Conservation (phyloP, 1,140 invertebrate species). For the Temnothorax curvispinosus region DNA sequence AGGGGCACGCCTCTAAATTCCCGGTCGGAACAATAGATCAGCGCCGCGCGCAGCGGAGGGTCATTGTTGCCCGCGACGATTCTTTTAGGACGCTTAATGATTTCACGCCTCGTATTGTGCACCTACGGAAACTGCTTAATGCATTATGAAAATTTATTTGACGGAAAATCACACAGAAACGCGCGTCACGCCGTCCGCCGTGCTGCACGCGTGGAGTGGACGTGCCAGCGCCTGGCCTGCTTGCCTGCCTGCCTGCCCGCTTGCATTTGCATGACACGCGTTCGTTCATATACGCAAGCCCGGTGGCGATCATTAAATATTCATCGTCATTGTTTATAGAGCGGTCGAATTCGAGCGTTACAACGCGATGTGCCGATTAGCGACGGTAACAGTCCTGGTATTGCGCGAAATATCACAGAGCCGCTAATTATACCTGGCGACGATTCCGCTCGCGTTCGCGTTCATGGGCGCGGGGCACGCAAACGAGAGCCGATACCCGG, state of each 20-base stretch:
- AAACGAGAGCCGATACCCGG: background rate
- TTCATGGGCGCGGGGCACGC: background rate
- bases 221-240: background rate
- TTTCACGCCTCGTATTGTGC: background rate
- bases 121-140: background rate
- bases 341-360: constrained; percentile 1
- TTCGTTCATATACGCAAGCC: too few species aligned
- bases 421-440: background rate
- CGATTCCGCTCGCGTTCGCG: background rate
- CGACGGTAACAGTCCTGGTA: background rate
- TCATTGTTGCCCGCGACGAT: background rate
- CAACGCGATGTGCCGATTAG: constrained; percentile 19
- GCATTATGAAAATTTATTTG: constrained; percentile 33
- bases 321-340: constrained; percentile 52
- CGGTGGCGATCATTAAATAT: constrained; percentile 36
- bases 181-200: constrained; percentile 8
- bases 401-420: background rate
- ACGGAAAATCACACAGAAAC: constrained; percentile 22
- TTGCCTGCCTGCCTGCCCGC: background rate
- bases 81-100: background rate
- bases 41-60: too few species aligned
- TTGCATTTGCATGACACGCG: constrained; percentile 39
- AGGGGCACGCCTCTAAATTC: background rate
- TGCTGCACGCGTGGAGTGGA: background rate
- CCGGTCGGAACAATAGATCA: background rate